These are phyloP conservation scores for Cryptocephalus primarius DNA, from an alignment of 2,888 invertebrate genomes.

Conservation along the genomic window DNA sequence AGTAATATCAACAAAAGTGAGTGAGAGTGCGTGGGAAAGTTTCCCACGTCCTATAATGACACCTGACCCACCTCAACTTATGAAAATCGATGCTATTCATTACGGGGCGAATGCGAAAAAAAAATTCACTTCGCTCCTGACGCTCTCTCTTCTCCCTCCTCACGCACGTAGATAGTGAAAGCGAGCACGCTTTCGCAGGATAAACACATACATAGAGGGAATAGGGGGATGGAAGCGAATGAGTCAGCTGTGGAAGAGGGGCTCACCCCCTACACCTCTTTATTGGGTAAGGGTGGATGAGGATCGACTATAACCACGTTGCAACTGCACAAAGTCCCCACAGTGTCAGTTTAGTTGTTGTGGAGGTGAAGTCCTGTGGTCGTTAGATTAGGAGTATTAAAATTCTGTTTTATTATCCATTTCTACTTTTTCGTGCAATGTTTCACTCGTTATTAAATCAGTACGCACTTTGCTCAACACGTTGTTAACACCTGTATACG, in stretches of 20 bases:
- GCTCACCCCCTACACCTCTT: slow-evolving; percentile 27
- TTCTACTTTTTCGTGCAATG: slow-evolving; percentile 15
- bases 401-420: slow-evolving; percentile 9
- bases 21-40: too few relatives aligned
- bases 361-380: slow-evolving; percentile 38
- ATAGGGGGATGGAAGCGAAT: slow-evolving; percentile 15
- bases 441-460: slow-evolving; percentile 1
- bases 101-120: too few relatives aligned
- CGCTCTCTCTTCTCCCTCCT: neutral
- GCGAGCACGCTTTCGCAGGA: slow-evolving; percentile 7
- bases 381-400: slow-evolving; percentile 26
- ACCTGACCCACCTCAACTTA: too few relatives aligned
- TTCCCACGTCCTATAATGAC: too few relatives aligned
- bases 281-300: slow-evolving; percentile 32
- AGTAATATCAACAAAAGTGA: too few relatives aligned
- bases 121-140: neutral
- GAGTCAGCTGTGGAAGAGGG: slow-evolving; percentile 33
- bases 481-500: slow-evolving; percentile 3
- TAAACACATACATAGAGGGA: slow-evolving; percentile 4
- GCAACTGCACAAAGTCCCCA: slow-evolving; percentile 32
- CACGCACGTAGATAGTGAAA: neutral
- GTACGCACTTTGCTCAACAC: neutral
- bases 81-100: too few relatives aligned
- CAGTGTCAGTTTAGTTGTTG: slow-evolving; percentile 39
- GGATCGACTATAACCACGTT: slow-evolving; percentile 34